Conservation (phyloP, 1,140 invertebrate species). For the Ridgeia piscesae region DNA sequence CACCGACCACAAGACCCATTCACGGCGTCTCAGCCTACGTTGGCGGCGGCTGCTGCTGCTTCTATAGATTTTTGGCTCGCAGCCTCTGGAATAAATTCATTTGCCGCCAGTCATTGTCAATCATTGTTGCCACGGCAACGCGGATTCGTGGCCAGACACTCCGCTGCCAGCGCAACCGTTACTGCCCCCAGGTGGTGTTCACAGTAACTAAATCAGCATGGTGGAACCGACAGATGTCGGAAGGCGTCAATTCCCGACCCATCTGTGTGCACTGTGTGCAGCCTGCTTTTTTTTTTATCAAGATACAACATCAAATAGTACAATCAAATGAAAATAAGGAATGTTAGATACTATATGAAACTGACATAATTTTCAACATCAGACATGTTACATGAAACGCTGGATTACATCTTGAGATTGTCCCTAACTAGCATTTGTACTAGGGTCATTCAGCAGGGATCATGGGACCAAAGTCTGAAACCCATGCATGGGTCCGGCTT, state of each 20-base stretch:
- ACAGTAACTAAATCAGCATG: not conserved
- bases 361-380: too few relatives aligned
- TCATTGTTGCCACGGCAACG: not conserved
- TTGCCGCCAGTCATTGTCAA: slow-evolving; percentile 3
- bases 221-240: not conserved
- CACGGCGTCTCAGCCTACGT: not conserved
- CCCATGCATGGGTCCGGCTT: not conserved
- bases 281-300: not conserved
- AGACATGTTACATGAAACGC: too few relatives aligned
- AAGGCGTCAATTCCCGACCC: not conserved
- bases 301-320: not conserved
- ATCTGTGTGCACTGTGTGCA: not conserved
- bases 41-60: not conserved
- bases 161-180: not conserved
- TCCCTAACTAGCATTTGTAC: not conserved
- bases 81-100: not conserved
- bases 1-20: not conserved
- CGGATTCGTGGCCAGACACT: not conserved
- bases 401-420: not conserved
- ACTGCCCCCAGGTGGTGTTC: not conserved
- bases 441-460: not conserved
- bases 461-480: not conserved
- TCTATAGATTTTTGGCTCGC: not conserved
- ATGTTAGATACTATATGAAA: not conserved
- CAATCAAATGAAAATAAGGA: not conserved